phyloP scores from a whole-genome alignment of 2,797 vertebrate genomes.

The Chaenodraco wilsoni region DNA sequence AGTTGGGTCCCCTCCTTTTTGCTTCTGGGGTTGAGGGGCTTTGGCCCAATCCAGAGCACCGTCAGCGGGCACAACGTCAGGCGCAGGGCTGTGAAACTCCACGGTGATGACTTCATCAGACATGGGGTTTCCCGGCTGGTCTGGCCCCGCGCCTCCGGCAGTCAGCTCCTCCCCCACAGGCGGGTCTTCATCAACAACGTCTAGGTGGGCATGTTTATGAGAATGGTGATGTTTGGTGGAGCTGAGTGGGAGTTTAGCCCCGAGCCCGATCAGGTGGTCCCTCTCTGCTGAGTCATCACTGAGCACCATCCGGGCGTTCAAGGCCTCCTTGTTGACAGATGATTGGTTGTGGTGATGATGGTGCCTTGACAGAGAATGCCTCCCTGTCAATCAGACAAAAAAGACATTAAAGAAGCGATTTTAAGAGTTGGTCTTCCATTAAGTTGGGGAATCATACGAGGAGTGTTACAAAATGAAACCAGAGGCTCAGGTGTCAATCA shows the following conservation, averaged over 20 bases:
- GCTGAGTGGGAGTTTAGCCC: constrained; percentile 57
- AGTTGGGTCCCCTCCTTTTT: constrained; percentile 74
- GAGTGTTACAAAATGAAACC: not conserved
- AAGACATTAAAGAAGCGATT: not conserved
- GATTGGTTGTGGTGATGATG: constrained; percentile 77
- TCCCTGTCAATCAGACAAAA: constrained; percentile 70
- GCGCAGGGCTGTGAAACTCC: constrained; percentile 87
- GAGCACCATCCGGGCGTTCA: constrained; percentile 69
- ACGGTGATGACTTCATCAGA: constrained; percentile 84
- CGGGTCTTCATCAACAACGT: constrained; percentile 68
- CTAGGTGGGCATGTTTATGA: constrained; percentile 67
- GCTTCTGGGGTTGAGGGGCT: constrained; percentile 66
- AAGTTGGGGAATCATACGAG: not conserved
- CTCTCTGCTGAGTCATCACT: constrained; percentile 81
- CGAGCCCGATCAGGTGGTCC: constrained; percentile 73
- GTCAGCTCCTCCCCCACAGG: constrained; percentile 73
- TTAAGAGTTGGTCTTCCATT: not conserved
- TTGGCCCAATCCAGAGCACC: constrained; percentile 63
- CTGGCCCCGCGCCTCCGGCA: constrained; percentile 73
- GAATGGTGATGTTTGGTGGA: constrained; percentile 57
- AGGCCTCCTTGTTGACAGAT: constrained; percentile 64
- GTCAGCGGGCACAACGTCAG: constrained; percentile 61
- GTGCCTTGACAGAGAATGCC: constrained; percentile 60
- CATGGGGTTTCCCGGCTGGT: constrained; percentile 71
- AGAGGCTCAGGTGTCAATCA: not conserved